Conservation (phyloP, 2,888 invertebrate species). For the Amphimallon solstitiale region DNA sequence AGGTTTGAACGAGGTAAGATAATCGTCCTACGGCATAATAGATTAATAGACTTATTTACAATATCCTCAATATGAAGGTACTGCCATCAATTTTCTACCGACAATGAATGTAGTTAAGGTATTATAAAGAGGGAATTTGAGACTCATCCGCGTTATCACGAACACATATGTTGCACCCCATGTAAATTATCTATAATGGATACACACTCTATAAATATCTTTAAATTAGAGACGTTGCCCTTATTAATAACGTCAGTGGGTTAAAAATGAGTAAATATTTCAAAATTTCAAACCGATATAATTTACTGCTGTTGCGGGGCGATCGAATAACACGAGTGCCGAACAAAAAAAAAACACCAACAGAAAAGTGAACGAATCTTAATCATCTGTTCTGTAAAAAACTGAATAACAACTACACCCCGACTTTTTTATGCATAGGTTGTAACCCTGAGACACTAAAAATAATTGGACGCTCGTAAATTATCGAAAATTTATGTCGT, state of each 20-base stretch:
- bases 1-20: no score
- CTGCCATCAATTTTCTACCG: no score
- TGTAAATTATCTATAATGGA: not conserved
- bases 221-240: constrained; percentile 7
- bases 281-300: constrained; percentile 22
- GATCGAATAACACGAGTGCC: constrained; percentile 34
- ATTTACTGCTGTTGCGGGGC: constrained; percentile 22
- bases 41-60: no score
- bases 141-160: not conserved
- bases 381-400: constrained; percentile 35
- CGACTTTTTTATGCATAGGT: constrained; percentile 42
- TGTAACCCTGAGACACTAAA: constrained; percentile 39
- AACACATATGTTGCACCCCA: not conserved
- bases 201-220: constrained; percentile 9
- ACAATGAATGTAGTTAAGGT: not conserved
- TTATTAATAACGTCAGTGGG: not conserved
- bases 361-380: constrained; percentile 12
- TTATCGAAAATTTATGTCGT: constrained; percentile 38
- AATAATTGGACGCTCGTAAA: constrained; percentile 37
- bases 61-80: no score
- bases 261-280: constrained; percentile 28
- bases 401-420: constrained; percentile 31
- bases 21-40: no score
- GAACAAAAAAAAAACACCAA: constrained; percentile 28
- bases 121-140: not conserved